Evolutionary conservation across 2,888 invertebrate genomes (phyloP), one percentile per base, ranked within the genome.

Genomic region (Periphyllus acericola): DNA sequence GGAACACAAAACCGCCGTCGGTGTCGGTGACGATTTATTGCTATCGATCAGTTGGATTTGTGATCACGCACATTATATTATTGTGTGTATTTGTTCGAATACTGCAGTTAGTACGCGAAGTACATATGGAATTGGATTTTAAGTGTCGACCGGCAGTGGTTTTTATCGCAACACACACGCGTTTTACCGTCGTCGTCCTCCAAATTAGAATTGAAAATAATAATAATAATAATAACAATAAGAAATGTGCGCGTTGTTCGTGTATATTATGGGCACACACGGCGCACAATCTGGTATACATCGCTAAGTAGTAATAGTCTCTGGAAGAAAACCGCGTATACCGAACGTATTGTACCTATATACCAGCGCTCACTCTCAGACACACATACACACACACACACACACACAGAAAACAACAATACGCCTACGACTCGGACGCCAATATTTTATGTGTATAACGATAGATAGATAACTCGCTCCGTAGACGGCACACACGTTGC

Each of bases 361-460:
- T 9, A 46, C 46, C 2, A 11, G 3, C 46, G 14, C 46, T 14
- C 46, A 11, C 46, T 14, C 11, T 14, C 46, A 46, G 2, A 46
- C 11, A 11, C 14, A 46, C 46, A 46, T 3, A 14, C 46, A 9
- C 46, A 46, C 9, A 9, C 46, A 60, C 60, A 6, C 19, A 21
- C 14, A 19, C 5, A 9, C 14, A 19, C 36, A 6, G 36, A 36
- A 6, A 3, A 72, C 72, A 66, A 60, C 36, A 40, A 83, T 82
- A 75, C 83, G 60, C 83, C 83, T 66, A 83, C 83, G 83, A 75
- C 32, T 32, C 32, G 40, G 76, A 84, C 60, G 84, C 75, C 76
- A 25, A 76, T 84, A 84, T 76, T 66, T 74, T 46, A 76, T 66
- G 40, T 29, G 68, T 68, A 66, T 11, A 55, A 60, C 74, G 74